phyloP scores from a whole-genome alignment of 2,888 invertebrate genomes.

The Hyposoter didymator region DNA sequence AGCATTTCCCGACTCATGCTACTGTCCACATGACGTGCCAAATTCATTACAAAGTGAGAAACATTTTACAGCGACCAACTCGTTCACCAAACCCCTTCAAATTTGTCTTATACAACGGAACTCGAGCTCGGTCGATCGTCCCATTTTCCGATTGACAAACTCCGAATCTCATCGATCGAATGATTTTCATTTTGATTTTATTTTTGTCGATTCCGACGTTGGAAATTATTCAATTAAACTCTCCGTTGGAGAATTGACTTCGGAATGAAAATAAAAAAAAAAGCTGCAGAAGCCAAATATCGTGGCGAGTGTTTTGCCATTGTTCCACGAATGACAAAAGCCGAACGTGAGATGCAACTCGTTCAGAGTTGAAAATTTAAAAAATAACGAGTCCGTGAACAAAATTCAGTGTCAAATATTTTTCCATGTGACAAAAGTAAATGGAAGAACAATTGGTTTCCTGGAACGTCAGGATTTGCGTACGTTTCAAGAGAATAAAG shows the following conservation, averaged over 20 bases:
- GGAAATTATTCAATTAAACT: background rate
- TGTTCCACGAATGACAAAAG: too few species aligned
- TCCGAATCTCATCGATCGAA: too few species aligned
- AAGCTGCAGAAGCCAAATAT: background rate
- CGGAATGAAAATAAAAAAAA: background rate
- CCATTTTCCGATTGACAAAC: too few species aligned
- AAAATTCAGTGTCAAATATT: background rate
- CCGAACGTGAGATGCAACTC: too few species aligned
- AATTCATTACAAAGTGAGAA: background rate
- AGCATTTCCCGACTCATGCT: slow-evolving; percentile 68
- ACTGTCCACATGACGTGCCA: slow-evolving; percentile 26
- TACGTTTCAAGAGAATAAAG: background rate
- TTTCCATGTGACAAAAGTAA: background rate
- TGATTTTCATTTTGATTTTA: background rate
- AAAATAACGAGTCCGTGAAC: background rate
- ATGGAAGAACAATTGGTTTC: background rate
- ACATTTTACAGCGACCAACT: background rate
- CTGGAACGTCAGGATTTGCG: background rate
- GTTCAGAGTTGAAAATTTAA: background rate
- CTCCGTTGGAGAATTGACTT: background rate
- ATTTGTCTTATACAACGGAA: too few species aligned
- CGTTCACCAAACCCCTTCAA: too few species aligned
- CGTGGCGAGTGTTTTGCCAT: background rate
- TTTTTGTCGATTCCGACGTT: background rate
- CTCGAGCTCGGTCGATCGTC: too few species aligned